These are phyloP conservation scores for Ophioderma brevispina DNA, from an alignment of 35 echinoderm and acorn worm species.

Conservation along the genomic window DNA sequence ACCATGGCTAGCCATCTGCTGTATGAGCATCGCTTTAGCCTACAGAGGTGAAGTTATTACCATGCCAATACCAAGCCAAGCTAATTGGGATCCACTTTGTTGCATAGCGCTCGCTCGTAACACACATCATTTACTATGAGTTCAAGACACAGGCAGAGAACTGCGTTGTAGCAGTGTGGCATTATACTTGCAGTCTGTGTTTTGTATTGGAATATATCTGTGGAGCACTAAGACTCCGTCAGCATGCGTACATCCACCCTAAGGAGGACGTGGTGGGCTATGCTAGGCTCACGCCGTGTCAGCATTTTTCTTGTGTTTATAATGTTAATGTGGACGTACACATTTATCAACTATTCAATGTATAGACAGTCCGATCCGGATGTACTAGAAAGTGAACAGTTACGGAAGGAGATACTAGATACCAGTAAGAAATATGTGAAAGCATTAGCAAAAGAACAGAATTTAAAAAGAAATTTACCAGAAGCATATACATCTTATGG, in stretches of 20 bases:
- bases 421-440: conserved; percentile 65
- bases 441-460: conserved; percentile 57
- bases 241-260: not conserved
- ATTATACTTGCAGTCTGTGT: too few relatives aligned
- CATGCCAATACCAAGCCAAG: too few relatives aligned
- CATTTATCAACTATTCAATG: conserved; percentile 56
- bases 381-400: conserved; percentile 52
- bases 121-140: too few relatives aligned
- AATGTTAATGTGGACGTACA: conserved; percentile 63
- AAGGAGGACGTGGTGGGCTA: not conserved
- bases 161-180: too few relatives aligned
- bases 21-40: too few relatives aligned
- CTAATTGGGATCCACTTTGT: too few relatives aligned
- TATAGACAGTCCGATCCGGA: conserved; percentile 27
- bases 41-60: too few relatives aligned
- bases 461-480: conserved; percentile 30
- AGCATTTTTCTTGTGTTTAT: conserved; percentile 51
- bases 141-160: too few relatives aligned
- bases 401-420: conserved; percentile 47
- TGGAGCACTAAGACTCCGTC: not conserved
- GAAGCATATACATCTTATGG: conserved; percentile 52
- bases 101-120: too few relatives aligned
- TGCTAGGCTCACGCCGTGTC: conserved; percentile 30
- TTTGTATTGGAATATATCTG: too few relatives aligned
- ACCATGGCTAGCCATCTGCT: too few relatives aligned